phyloP scores from a whole-genome alignment of 2,888 invertebrate species.

The Heteromurus nitidus region DNA sequence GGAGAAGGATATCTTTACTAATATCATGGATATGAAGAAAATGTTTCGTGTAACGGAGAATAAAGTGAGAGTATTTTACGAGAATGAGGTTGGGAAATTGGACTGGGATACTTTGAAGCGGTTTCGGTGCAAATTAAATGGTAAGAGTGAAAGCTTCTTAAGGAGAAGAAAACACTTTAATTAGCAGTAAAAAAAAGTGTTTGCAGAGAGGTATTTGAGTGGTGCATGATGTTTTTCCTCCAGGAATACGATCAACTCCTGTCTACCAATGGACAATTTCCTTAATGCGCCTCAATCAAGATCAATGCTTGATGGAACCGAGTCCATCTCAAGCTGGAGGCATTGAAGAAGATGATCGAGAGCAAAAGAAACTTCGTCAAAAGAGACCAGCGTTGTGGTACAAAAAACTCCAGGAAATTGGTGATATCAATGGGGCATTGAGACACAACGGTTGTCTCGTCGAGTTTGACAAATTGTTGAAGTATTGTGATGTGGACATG shows the following conservation, averaged over 20 bases:
- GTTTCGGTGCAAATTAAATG: slow-evolving; percentile 64
- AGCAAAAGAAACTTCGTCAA: slow-evolving; percentile 28
- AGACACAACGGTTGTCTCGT: slow-evolving; percentile 67
- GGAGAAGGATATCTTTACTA: slow-evolving; percentile 63
- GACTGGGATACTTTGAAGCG: slow-evolving; percentile 69
- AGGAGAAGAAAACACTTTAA: not conserved
- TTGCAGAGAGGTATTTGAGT: not conserved
- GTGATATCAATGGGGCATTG: slow-evolving; percentile 65
- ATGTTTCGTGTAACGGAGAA: slow-evolving; percentile 68
- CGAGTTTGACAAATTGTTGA: slow-evolving; percentile 58
- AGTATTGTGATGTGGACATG: slow-evolving; percentile 71
- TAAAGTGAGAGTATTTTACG: slow-evolving; percentile 59
- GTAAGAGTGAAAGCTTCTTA: slow-evolving; percentile 18
- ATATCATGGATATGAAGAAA: slow-evolving; percentile 67
- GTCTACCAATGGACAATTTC: slow-evolving; percentile 68
- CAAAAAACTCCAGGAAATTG: slow-evolving; percentile 62
- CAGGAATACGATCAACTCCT: slow-evolving; percentile 61
- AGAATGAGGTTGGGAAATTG: slow-evolving; percentile 69
- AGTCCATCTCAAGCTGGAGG: not conserved
- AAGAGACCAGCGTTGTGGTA: slow-evolving; percentile 70
- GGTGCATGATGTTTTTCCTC: slow-evolving; percentile 3
- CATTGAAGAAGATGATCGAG: slow-evolving; percentile 18
- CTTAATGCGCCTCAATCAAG: slow-evolving; percentile 62
- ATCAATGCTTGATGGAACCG: not conserved
- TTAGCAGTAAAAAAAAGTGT: not conserved